Base-by-base conservation (phyloP, 2,797 vertebrate genomes). In the Tachyglossus aculeatus region DNA sequence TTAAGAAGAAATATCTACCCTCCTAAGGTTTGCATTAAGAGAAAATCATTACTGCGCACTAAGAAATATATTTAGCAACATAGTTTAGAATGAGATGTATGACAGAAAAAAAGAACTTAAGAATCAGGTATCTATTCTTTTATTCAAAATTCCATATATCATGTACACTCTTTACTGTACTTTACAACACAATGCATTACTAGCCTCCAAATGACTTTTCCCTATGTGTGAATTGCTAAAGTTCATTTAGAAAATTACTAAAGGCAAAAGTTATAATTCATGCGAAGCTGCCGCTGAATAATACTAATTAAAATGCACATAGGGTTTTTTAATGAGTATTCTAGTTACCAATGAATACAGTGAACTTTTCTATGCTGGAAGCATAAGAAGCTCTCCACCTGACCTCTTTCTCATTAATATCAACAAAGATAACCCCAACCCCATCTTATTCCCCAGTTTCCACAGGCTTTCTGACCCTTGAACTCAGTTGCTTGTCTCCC, bases 261-360 rank as follows among this genome's bases (percentile, higher is more conserved):
- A 61, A 79, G 55, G 18, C 83, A 51, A 62, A 15, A 85, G 76
- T 78, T 82, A 64, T 71, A 86, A 86, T 76, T 88, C 74, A 58
- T 74, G 48, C 41, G 67, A 83, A 71, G 43, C 16, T 78, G 47
- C 16, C 78, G 47, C 68, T 88, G 64, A 83, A 79, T 81, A 75
- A 79, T 72, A 50, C 51, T 75, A 76, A 44, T 37, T 67, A 39
- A 80, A 76, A 71, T 76, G 73, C 38, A 19, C 53, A 64, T 60
- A 59, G 71, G 40, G 68, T 70, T 78, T 65, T n/a, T n/a, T n/a
- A n/a, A n/a, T n/a, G n/a, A n/a, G n/a, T n/a, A n/a, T n/a, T n/a
- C n/a, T n/a, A n/a, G n/a, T n/a, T n/a, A n/a, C n/a, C n/a, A n/a
- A n/a, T n/a, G n/a, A n/a, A n/a, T n/a, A n/a, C n/a, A n/a, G n/a